These are phyloP conservation scores for Paraplagusia blochii DNA, from an alignment of 2,113 vertebrate genomes.

Conservation along the genomic window DNA sequence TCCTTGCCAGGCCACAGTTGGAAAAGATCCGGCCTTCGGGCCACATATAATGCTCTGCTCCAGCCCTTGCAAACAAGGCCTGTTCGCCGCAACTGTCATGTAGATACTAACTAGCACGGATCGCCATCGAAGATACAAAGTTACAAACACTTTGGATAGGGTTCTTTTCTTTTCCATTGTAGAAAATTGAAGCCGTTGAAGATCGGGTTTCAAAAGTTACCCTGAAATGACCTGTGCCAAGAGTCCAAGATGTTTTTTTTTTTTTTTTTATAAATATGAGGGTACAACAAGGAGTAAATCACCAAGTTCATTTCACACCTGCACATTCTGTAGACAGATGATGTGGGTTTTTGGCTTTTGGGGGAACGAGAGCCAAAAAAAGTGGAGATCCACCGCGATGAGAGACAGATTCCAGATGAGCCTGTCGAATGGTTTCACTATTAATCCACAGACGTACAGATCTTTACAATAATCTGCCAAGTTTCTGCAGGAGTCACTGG, in stretches of 20 bases:
- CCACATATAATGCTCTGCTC: conserved; percentile 59
- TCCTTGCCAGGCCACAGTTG: conserved; percentile 77
- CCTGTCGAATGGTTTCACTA: conserved; percentile 57
- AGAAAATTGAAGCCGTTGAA: conserved; percentile 43
- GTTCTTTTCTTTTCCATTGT: conserved; percentile 42
- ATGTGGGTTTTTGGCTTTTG: conserved; percentile 40
- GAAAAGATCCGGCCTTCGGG: conserved; percentile 74
- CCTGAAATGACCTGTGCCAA: no score
- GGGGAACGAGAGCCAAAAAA: conserved; percentile 48
- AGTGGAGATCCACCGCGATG: conserved; percentile 29
- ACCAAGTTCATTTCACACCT: conserved; percentile 44
- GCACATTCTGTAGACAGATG: conserved; percentile 35
- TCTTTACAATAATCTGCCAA: conserved; percentile 65
- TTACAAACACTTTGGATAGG: conserved; percentile 33
- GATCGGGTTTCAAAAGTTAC: conserved; percentile 1
- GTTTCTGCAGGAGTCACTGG: conserved; percentile 60
- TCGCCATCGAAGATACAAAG: conserved; percentile 27
- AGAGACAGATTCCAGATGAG: conserved; percentile 56
- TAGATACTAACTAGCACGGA: conserved; percentile 69
- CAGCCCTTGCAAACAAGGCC: conserved; percentile 66
- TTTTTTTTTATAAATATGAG: no score
- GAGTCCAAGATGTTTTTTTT: no score
- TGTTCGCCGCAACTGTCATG: conserved; percentile 65
- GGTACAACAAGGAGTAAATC: no score
- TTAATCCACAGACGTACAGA: conserved; percentile 60